These are phyloP conservation scores for Alaudala cheleensis DNA, from an alignment of 2,113 vertebrate species.

Conservation along the genomic window DNA sequence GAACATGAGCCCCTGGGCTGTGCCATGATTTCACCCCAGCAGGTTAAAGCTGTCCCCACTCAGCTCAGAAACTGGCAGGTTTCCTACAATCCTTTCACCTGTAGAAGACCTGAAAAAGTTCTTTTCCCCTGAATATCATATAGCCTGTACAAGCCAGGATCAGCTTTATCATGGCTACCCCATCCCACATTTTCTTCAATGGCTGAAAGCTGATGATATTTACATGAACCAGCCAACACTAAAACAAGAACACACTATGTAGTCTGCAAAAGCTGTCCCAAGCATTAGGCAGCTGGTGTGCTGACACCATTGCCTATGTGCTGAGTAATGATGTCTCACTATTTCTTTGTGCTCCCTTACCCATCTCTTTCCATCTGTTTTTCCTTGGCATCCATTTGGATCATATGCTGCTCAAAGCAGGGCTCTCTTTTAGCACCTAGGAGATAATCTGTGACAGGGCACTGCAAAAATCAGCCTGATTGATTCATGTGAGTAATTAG, in stretches of 20 bases:
- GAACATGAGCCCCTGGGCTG: fast-evolving
- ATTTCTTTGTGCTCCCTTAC: not conserved
- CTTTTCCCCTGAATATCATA: not conserved
- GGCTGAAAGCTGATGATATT: not conserved
- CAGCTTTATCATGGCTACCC: not conserved
- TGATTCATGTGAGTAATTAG: not conserved
- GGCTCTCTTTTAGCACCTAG: not conserved
- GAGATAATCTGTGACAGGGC: not conserved
- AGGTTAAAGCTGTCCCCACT: not conserved
- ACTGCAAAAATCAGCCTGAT: not conserved
- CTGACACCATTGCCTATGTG: not conserved
- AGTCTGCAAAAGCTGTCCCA: slow-evolving; percentile 12
- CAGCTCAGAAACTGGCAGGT: not conserved
- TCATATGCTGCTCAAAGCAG: not conserved
- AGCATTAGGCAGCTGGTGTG: slow-evolving; percentile 4
- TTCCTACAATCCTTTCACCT: not conserved
- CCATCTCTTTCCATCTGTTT: slow-evolving; percentile 30
- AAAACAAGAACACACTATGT: not conserved
- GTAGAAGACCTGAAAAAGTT: not conserved
- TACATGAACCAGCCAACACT: not conserved
- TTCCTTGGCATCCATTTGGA: not conserved
- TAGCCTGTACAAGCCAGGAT: not conserved
- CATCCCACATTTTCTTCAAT: not conserved
- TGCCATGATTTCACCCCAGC: not conserved
- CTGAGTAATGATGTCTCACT: slow-evolving; percentile 40